Conservation (phyloP, 2,797 vertebrate genomes). For the Melanotaenia nigrans region DNA sequence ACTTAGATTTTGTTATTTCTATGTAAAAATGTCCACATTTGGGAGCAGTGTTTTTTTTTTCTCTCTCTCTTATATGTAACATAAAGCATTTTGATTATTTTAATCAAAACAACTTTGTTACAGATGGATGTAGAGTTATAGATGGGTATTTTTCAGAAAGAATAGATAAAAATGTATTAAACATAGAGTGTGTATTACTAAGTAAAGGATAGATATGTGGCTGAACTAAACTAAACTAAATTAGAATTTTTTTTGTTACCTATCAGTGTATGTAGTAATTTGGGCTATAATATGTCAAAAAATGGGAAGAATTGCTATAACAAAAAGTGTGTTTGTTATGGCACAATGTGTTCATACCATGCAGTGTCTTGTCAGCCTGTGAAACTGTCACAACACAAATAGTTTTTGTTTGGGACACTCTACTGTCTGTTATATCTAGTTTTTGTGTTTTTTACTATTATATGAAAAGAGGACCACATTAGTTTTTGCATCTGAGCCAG, state of each 20-base stretch:
- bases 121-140: not conserved
- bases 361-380: not conserved
- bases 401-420: not conserved
- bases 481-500: not conserved
- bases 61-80: too few species aligned
- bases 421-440: not conserved
- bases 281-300: not conserved
- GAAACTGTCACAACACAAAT: not conserved
- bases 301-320: not conserved
- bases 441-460: not conserved
- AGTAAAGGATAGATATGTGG: not conserved
- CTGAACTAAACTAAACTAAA: not conserved
- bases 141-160: not conserved
- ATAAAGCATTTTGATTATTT: not conserved
- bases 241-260: not conserved
- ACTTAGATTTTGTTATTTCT: not conserved
- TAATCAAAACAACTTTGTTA: not conserved
- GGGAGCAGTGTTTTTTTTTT: too few species aligned
- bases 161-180: not conserved
- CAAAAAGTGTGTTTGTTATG: not conserved
- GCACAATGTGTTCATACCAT: too few species aligned
- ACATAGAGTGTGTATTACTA: not conserved
- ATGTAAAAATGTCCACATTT: not conserved
- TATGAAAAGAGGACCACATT: not conserved
- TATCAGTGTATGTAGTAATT: not conserved